Evolutionary conservation across 1,140 invertebrate genomes (phyloP).

Genomic region (Pseudomyrmex pallidus): DNA sequence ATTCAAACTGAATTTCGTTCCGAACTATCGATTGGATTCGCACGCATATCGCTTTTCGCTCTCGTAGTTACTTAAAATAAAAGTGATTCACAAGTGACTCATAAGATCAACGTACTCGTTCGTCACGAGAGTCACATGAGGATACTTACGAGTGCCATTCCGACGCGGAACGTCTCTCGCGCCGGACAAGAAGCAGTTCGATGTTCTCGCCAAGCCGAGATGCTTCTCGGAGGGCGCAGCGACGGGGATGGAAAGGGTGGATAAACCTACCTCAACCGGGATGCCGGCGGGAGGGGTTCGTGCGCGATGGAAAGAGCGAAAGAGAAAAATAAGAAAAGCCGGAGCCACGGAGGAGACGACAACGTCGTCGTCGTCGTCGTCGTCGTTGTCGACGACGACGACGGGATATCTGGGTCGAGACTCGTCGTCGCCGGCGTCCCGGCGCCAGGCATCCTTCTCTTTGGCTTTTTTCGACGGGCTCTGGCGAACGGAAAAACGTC

Average conservation of each 20-base stretch:
- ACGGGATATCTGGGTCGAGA: slow-evolving; percentile 83
- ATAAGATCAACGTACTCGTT: slow-evolving; percentile 41
- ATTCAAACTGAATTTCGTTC: neutral
- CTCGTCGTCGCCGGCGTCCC: slow-evolving; percentile 82
- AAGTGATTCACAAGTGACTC: slow-evolving; percentile 47
- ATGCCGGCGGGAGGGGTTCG: slow-evolving; percentile 54
- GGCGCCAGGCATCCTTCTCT: slow-evolving; percentile 82
- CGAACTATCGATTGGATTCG: neutral
- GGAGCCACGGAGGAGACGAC: slow-evolving; percentile 77
- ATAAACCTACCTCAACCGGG: slow-evolving; percentile 79
- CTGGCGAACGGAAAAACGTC: slow-evolving; percentile 65
- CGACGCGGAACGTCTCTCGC: slow-evolving; percentile 1
- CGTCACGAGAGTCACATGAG: slow-evolving; percentile 21
- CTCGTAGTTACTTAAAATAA: slow-evolving; percentile 38
- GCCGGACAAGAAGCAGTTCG: slow-evolving; percentile 31
- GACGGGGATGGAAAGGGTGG: slow-evolving; percentile 65
- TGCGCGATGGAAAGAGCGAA: slow-evolving; percentile 72
- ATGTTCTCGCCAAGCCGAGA: slow-evolving; percentile 33
- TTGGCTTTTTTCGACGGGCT: slow-evolving; percentile 73
- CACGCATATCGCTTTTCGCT: neutral
- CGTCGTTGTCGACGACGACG: slow-evolving; percentile 67
- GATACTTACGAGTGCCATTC: slow-evolving; percentile 30
- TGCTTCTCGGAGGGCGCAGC: slow-evolving; percentile 21
- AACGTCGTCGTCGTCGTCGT: slow-evolving; percentile 57
- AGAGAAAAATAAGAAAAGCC: slow-evolving; percentile 80